Evolutionary conservation across 2,797 vertebrate species (phyloP), one percentile per base, ranked within the genome.

Genomic region (Muscicapa comitata): DNA sequence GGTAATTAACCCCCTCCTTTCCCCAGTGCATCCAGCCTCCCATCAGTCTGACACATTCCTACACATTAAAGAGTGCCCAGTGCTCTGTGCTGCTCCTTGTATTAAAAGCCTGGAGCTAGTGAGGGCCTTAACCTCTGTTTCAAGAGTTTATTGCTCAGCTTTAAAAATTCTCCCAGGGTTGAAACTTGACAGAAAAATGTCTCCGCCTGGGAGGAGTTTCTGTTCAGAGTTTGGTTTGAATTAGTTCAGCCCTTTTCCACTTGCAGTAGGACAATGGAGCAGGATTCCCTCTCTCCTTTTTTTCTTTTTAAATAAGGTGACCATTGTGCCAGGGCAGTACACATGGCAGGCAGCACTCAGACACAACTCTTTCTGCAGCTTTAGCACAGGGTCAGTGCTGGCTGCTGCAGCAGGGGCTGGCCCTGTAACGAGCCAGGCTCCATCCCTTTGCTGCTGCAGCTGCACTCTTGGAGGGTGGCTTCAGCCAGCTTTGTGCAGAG

Each of bases 121-220:
- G 58, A 91, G 77, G 63, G 71, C 72, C 40, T 86, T 75, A 84
- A 80, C 81, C 87, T 94, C 89, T 58, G 51, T 57, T 96, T 90
- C 91, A 58, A 91, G 92, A 77, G 53, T 93, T 97, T 95, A 90
- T 86, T 96, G 74, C 85, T 96, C 90, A 90, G 94, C 94, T 96
- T 76, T 95, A 96, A 97, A 97, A 95, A 94, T 94, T 91, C 96
- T 97, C 91, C 76, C 76, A 95, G 92, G 95, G 87, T 94, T 95
- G 77, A 94, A 95, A 84, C 73, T 93, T 40, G 75, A 95, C 72
- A 94, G 86, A 89, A 97, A 88, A 96, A 95, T 90, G 43, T 75
- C 86, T 93, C 81, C 0, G 70, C 84, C 86, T 76, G 81, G 91
- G 86, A 96, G 95, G 74, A 96, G 92, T 96, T 96, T 96, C 80